A percentile compares a stretch with the other conserved stretches of the same genome.
Evolutionary conservation across 2,797 vertebrate genomes (phyloP).

Genomic region (Nasua narica): DNA sequence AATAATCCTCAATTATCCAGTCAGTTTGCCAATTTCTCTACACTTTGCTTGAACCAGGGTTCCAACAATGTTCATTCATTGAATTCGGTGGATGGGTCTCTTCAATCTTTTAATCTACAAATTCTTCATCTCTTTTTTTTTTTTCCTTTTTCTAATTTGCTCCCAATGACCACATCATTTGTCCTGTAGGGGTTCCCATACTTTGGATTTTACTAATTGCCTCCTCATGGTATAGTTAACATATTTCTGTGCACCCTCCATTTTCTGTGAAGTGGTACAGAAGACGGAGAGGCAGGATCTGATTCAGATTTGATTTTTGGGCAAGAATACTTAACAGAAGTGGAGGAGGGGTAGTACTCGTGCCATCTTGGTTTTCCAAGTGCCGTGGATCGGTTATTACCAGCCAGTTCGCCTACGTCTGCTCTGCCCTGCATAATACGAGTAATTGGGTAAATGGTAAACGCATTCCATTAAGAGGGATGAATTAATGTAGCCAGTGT

Average conservation of each 20-base stretch:
- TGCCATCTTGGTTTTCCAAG: neutral
- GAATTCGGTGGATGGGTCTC: neutral
- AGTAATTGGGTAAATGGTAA: conserved; percentile 92
- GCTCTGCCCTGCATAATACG: conserved; percentile 79
- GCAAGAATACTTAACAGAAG: conserved; percentile 29
- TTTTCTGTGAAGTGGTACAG: neutral
- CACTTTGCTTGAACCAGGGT: neutral
- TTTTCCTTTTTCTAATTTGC: neutral
- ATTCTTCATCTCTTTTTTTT: neutral
- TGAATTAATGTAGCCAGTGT: conserved; percentile 88
- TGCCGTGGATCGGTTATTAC: neutral
- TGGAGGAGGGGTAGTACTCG: neutral
- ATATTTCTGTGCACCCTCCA: neutral
- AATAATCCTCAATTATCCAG: neutral
- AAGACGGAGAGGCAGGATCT: neutral
- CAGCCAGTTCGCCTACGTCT: neutral
- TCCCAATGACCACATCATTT: neutral
- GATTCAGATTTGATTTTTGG: neutral
- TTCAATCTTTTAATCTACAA: neutral
- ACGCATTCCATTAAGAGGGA: conserved; percentile 89
- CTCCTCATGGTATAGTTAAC: neutral
- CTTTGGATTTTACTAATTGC: neutral
- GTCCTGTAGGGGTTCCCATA: neutral
- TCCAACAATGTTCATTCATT: neutral
- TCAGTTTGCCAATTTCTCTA: neutral